A percentile compares a stretch with the other conserved stretches of the same genome.
Evolutionary conservation across 2,113 vertebrate genomes (phyloP).

Genomic region (Oenanthe oenanthe): DNA sequence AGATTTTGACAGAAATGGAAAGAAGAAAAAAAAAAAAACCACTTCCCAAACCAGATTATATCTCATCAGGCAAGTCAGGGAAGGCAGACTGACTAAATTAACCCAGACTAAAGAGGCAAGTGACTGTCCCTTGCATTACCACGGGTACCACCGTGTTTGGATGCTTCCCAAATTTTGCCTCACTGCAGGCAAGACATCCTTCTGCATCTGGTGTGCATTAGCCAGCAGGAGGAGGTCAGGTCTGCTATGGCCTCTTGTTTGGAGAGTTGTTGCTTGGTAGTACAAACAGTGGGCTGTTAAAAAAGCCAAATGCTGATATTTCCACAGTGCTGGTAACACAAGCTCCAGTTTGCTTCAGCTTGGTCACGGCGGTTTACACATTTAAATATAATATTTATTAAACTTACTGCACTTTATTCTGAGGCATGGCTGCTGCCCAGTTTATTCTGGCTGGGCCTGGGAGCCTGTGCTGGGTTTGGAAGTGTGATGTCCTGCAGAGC

Average conservation of each 20-base stretch:
- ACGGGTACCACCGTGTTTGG: accelerated
- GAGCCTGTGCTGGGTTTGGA: neutral
- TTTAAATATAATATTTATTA: slow-evolving; percentile 63
- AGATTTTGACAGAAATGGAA: neutral
- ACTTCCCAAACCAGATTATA: neutral
- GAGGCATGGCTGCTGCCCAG: slow-evolving; percentile 45
- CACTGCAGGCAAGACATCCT: neutral
- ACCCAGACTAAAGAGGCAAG: neutral
- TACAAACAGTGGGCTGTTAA: slow-evolving; percentile 46
- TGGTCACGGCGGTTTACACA: slow-evolving; percentile 37
- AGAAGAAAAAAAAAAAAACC: neutral
- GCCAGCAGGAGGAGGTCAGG: slow-evolving; percentile 15
- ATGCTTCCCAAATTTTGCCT: neutral
- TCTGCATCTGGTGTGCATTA: slow-evolving; percentile 58
- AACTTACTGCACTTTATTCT: slow-evolving; percentile 43
- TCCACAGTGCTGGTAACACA: slow-evolving; percentile 10
- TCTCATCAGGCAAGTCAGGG: neutral
- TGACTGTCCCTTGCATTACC: neutral
- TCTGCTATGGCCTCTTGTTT: slow-evolving; percentile 44
- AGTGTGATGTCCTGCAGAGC: slow-evolving; percentile 4
- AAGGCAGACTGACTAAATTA: neutral
- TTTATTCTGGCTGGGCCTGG: slow-evolving; percentile 44
- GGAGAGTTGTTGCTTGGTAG: slow-evolving; percentile 33
- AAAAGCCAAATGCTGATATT: slow-evolving; percentile 53
- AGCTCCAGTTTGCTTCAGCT: slow-evolving; percentile 18